A percentile compares a stretch with the other conserved stretches of the same genome.
phyloP scores from a whole-genome alignment of 92 coral and sea anemone species.

The Montipora capitata region DNA sequence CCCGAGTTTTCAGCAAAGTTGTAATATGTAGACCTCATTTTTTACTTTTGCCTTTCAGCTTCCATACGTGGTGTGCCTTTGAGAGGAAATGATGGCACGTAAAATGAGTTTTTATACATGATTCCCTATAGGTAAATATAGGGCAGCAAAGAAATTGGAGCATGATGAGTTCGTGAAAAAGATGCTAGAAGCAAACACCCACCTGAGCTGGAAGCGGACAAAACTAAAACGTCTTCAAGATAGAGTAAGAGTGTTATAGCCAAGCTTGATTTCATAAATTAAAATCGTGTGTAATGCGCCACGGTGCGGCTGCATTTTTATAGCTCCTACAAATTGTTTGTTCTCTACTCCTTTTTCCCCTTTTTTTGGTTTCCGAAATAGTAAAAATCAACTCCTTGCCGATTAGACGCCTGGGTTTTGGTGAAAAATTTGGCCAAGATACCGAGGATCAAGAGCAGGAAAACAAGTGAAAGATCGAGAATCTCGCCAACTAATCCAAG shows the following conservation, averaged over 20 bases:
- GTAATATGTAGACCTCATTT: conserved; percentile 3
- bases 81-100: conserved; percentile 9
- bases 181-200: conserved; percentile 11
- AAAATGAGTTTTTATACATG: conserved; percentile 11
- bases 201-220: conserved; percentile 19
- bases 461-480: too few relatives aligned
- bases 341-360: too few relatives aligned
- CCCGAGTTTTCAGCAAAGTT: conserved; percentile 6
- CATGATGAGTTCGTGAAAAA: conserved; percentile 31
- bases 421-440: too few relatives aligned
- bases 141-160: conserved; percentile 18
- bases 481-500: too few relatives aligned
- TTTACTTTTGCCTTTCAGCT: conserved; percentile 6
- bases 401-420: too few relatives aligned
- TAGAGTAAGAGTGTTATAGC: conserved; percentile 9
- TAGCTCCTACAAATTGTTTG: too few relatives aligned
- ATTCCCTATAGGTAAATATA: conserved; percentile 27
- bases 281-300: conserved; percentile 6
- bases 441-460: too few relatives aligned
- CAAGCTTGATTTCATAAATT: conserved; percentile 7
- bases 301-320: too few relatives aligned
- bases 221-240: conserved; percentile 16
- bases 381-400: too few relatives aligned
- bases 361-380: too few relatives aligned
- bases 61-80: background rate